Evolutionary conservation across 2,113 vertebrate genomes (phyloP).

Genomic region (Cyprinodon tularosa): DNA sequence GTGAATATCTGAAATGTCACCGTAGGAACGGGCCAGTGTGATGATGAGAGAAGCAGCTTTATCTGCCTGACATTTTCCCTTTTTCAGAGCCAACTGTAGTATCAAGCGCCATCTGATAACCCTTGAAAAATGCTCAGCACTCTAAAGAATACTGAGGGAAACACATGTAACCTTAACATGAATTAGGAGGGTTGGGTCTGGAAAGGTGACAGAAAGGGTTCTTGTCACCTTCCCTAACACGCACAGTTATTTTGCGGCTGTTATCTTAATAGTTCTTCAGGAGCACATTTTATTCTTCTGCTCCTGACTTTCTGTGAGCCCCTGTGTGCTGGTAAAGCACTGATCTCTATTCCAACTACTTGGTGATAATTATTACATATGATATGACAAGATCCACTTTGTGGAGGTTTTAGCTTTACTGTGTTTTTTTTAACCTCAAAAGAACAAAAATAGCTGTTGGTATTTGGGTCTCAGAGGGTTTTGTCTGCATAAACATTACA

Average conservation of each 20-base stretch:
- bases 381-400: constrained; percentile 51
- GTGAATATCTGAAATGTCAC: constrained; percentile 72
- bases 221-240: constrained; percentile 43
- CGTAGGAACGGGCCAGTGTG: constrained; percentile 35
- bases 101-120: constrained; percentile 65
- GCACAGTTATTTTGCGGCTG: constrained; percentile 48
- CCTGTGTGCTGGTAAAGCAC: constrained; percentile 47
- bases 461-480: constrained; percentile 53
- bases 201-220: constrained; percentile 33
- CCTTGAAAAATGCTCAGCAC: constrained; percentile 54
- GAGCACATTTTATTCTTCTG: constrained; percentile 32
- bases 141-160: constrained; percentile 53
- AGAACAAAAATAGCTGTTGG: constrained; percentile 38
- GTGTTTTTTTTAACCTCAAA: constrained; percentile 26
- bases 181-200: constrained; percentile 48
- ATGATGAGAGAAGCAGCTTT: constrained; percentile 54
- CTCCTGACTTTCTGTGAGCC: constrained; percentile 20
- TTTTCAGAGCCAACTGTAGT: constrained; percentile 43
- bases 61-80: constrained; percentile 76
- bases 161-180: constrained; percentile 63
- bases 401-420: constrained; percentile 25
- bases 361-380: constrained; percentile 52
- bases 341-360: constrained; percentile 42
- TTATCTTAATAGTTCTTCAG: constrained; percentile 58
- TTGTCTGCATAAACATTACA: constrained; percentile 23